A percentile compares a stretch with the other conserved stretches of the same genome.
phyloP scores from a whole-genome alignment of 2,888 invertebrate species.

The Dolichopus griseipennis region DNA sequence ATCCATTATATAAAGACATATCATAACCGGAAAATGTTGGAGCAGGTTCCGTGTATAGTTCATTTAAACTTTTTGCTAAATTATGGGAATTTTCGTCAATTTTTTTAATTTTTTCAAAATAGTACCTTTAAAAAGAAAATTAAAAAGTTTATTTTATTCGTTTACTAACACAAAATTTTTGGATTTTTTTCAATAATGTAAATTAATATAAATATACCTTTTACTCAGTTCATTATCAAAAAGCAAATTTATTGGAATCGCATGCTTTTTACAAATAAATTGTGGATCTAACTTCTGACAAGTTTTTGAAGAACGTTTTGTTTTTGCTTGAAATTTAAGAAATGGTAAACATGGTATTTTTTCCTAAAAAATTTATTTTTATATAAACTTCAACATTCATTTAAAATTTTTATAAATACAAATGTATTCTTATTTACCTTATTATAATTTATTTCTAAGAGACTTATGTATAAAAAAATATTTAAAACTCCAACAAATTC shows the following conservation, averaged over 20 bases:
- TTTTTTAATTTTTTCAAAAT: slow-evolving; percentile 37
- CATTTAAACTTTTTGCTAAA: slow-evolving; percentile 41
- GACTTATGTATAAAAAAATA: slow-evolving; percentile 70
- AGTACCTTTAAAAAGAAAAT: slow-evolving; percentile 30
- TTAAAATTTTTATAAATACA: slow-evolving; percentile 10
- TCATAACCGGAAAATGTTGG: slow-evolving; percentile 25
- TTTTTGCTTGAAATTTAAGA: slow-evolving; percentile 16
- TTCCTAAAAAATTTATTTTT: slow-evolving; percentile 22
- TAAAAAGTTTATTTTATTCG: too few relatives aligned
- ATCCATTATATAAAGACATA: slow-evolving; percentile 31
- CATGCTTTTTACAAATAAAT: slow-evolving; percentile 21
- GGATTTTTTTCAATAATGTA: too few relatives aligned
- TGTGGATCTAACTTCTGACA: not conserved
- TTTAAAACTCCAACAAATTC: slow-evolving; percentile 80
- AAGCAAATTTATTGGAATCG: slow-evolving; percentile 14
- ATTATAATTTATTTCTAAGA: slow-evolving; percentile 40
- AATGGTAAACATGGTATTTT: slow-evolving; percentile 37
- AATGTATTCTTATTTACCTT: slow-evolving; percentile 30
- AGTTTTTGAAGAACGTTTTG: not conserved
- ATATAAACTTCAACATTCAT: too few relatives aligned
- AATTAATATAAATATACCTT: not conserved
- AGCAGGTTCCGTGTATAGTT: slow-evolving; percentile 37
- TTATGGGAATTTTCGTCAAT: slow-evolving; percentile 39
- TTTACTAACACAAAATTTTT: too few relatives aligned
- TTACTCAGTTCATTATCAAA: not conserved